These are phyloP conservation scores for Pachymerium ferrugineum DNA, from an alignment of 2,888 invertebrate genomes.

Conservation along the genomic window DNA sequence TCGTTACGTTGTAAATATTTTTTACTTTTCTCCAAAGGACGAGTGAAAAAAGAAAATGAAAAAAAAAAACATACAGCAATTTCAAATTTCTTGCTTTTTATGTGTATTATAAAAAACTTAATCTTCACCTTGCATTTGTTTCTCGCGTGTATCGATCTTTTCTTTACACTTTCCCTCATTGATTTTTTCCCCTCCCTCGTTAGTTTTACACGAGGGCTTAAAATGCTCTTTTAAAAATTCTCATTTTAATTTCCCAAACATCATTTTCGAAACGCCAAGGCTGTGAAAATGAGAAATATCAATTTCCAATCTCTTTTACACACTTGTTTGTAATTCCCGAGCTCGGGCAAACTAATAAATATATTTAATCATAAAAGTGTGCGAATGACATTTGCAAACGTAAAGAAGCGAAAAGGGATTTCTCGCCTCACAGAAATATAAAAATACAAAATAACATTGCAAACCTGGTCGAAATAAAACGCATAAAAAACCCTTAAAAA, in stretches of 20 bases:
- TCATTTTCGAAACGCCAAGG: background rate
- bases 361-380: background rate
- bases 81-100: background rate
- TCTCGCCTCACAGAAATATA: too few species aligned
- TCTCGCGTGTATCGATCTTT: background rate
- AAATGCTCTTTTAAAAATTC: background rate
- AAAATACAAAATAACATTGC: too few species aligned
- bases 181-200: background rate
- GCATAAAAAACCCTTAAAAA: too few species aligned
- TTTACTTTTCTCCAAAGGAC: background rate
- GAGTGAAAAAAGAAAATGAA: background rate
- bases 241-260: background rate
- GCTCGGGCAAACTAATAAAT: background rate
- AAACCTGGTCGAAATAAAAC: too few species aligned
- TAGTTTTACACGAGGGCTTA: background rate
- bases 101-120: background rate
- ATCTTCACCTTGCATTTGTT: background rate
- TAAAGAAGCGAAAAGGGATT: too few species aligned
- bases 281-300: constrained; percentile 5
- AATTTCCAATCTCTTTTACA: background rate
- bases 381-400: background rate
- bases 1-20: background rate
- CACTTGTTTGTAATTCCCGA: background rate
- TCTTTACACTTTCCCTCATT: background rate
- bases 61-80: background rate